Base-by-base conservation (phyloP, 2,113 vertebrate species). In the Columbina picui region DNA sequence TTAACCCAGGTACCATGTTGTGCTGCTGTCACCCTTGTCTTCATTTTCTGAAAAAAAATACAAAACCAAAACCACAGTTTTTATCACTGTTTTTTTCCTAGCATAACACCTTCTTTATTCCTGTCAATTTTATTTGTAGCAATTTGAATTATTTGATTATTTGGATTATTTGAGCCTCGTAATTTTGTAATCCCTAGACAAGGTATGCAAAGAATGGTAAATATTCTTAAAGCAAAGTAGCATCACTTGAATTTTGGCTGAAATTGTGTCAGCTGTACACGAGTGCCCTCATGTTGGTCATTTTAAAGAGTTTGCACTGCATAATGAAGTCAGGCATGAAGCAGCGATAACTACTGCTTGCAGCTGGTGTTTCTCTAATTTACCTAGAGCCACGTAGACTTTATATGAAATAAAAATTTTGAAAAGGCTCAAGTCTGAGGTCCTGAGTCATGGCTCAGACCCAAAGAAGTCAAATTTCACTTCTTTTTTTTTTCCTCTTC, bases 1-100 rank as follows among this genome's bases (percentile, higher is more conserved):
- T 92, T 96, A 87, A 61, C 69, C 73, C 67, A 50, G 74, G 57
- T 95, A 88, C 84, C n/a, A 25, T 84, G 75, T 94, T 93, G 71
- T 94, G 30, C 84, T 93, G 52, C 83, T 90, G 56, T 95, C 93
- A 95, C 2, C 4, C 59, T 94, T 88, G 29, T 76, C 55, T 85
- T 36, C 7, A 1, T 93, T 76, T 92, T 88, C 82, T 32, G 2
- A 84, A 81, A 89, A 68, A 95, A 83, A 78, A 5, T 3, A 13
- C n/a, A 78, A 43, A 19, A 7, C 17, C 14, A 15, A 15, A 16
- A 15, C 15, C 11, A 6, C 43, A 45, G 18, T 74, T 97, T 94
- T 41, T 89, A 61, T 94, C 49, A 45, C 26, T 47, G n/a, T n/a
- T 52, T 94, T 25, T 93, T 94, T 39, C 50, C 63, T 84, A 34